Evolutionary conservation across 30 jellyfish, hydroid and myxozoan species (phyloP).

Genomic region (Pseudorhiza aurosa): DNA sequence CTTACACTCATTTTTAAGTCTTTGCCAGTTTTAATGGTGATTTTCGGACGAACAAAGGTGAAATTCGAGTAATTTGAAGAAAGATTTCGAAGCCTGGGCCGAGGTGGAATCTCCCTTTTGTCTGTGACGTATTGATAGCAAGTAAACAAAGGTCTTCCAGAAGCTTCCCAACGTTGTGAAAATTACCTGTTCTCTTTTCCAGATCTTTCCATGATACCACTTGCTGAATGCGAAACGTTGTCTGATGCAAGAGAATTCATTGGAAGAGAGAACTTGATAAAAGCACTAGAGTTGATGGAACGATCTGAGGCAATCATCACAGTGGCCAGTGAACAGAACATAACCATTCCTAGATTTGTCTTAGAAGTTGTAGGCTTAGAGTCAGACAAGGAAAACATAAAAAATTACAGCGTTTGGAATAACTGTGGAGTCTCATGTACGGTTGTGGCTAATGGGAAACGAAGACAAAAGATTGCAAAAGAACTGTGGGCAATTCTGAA

Average conservation of each 20-base stretch:
- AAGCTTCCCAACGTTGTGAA: neutral
- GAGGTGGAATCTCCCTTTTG: constrained; percentile 20
- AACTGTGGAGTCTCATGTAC: constrained; percentile 73
- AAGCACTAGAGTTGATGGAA: constrained; percentile 70
- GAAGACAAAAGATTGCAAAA: constrained; percentile 76
- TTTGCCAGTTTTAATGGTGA: too few species aligned
- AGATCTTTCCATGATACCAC: constrained; percentile 80
- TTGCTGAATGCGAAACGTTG: constrained; percentile 39
- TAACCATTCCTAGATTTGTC: constrained; percentile 36
- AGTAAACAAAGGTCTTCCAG: neutral
- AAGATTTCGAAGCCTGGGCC: constrained; percentile 7
- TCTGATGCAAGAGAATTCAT: constrained; percentile 63
- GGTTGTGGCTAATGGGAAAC: constrained; percentile 57
- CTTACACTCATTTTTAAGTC: too few species aligned
- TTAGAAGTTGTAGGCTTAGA: constrained; percentile 62
- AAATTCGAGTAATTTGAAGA: neutral
- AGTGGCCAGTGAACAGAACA: constrained; percentile 55
- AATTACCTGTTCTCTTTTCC: constrained; percentile 17
- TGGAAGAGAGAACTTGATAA: constrained; percentile 32
- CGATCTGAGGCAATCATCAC: constrained; percentile 67
- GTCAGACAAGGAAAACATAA: constrained; percentile 17
- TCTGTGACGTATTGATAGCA: neutral
- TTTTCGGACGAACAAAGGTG: too few species aligned
- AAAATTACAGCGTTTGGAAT: constrained; percentile 67
- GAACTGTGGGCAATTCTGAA: constrained; percentile 80